Evolutionary conservation across 1,140 invertebrate genomes (phyloP).

Genomic region (Sycophaga agraensis): DNA sequence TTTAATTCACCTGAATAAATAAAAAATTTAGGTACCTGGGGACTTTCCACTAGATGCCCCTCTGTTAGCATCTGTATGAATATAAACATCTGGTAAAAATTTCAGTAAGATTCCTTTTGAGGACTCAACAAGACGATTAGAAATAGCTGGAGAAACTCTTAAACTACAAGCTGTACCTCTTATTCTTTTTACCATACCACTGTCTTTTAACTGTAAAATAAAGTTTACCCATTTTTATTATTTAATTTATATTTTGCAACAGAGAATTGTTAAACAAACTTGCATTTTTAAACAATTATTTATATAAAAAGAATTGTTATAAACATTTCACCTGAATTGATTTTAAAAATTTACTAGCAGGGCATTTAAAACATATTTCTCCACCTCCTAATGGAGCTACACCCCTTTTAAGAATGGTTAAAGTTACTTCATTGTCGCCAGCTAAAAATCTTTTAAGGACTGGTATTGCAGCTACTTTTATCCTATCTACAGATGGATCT

Average conservation of each 20-base stretch:
- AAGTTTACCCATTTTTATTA: slow-evolving; percentile 33
- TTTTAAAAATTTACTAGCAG: slow-evolving; percentile 68
- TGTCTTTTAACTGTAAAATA: slow-evolving; percentile 65
- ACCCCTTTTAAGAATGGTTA: slow-evolving; percentile 86
- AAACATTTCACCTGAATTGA: slow-evolving; percentile 62
- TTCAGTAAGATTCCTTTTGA: slow-evolving; percentile 89
- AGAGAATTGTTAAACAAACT: not conserved
- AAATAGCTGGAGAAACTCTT: slow-evolving; percentile 86
- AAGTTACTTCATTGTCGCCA: slow-evolving; percentile 83
- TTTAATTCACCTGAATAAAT: not conserved
- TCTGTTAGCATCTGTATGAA: slow-evolving; percentile 88
- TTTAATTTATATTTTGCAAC: too few relatives aligned
- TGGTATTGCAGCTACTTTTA: slow-evolving; percentile 78
- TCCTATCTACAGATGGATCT: slow-evolving; percentile 83
- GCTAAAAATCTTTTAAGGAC: slow-evolving; percentile 82
- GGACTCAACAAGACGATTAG: slow-evolving; percentile 88
- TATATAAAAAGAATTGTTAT: not conserved
- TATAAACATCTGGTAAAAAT: slow-evolving; percentile 94
- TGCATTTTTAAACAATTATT: too few relatives aligned
- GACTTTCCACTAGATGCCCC: slow-evolving; percentile 85
- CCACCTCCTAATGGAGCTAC: slow-evolving; percentile 86
- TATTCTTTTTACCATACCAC: slow-evolving; percentile 92
- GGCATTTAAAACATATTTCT: slow-evolving; percentile 86
- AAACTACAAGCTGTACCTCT: slow-evolving; percentile 86
- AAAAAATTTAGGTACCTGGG: slow-evolving; percentile 56